Evolutionary conservation across 2,797 vertebrate species (phyloP).

Genomic region (Leptodactylus fallax): DNA sequence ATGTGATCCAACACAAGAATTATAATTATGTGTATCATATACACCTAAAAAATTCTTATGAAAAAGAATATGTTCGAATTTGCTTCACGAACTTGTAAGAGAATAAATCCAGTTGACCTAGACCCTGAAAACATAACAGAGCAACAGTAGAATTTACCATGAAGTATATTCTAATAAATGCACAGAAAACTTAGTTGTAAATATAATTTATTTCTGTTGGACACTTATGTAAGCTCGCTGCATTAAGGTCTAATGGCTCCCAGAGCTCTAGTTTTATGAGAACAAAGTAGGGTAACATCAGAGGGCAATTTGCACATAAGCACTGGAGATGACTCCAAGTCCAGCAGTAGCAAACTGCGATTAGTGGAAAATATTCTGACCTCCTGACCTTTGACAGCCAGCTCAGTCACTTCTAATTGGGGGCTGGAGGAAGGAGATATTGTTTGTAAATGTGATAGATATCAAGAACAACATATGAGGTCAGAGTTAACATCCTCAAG

Average conservation of each 20-base stretch:
- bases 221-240: constrained; percentile 26
- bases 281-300: constrained; percentile 59
- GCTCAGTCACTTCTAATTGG: constrained; percentile 50
- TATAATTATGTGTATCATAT: too few relatives aligned
- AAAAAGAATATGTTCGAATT: neutral
- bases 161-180: neutral
- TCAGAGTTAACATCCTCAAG: constrained; percentile 59
- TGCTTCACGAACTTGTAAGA: neutral
- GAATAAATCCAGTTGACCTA: neutral
- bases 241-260: constrained; percentile 57
- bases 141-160: too few relatives aligned
- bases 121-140: neutral
- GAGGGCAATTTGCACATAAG: constrained; percentile 58
- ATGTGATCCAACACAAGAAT: too few relatives aligned
- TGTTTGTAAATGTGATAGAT: constrained; percentile 52
- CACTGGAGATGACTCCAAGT: constrained; percentile 48
- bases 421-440: constrained; percentile 25
- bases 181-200: constrained; percentile 32
- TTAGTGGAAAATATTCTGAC: constrained; percentile 54
- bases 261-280: constrained; percentile 55
- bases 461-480: constrained; percentile 52
- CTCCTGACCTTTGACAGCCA: constrained; percentile 50
- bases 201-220: constrained; percentile 45
- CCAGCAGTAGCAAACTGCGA: constrained; percentile 37
- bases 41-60: neutral